Conservation (phyloP, 1,140 invertebrate genomes). For the Venustaconcha ellipsiformis region DNA sequence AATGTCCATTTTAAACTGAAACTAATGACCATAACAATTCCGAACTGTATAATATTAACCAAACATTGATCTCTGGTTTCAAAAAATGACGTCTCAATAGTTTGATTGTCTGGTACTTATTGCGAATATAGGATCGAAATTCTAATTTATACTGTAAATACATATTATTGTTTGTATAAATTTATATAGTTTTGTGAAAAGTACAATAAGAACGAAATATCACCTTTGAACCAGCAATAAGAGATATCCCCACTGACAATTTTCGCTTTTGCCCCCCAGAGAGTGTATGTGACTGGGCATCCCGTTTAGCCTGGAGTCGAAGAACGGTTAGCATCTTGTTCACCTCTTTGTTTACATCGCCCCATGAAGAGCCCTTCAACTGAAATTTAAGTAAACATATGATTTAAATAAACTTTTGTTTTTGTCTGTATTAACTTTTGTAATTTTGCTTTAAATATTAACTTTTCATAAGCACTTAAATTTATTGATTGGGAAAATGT, state of each 20-base stretch:
- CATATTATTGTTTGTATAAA: too few relatives aligned
- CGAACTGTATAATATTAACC: not conserved
- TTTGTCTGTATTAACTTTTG: too few relatives aligned
- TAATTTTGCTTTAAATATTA: too few relatives aligned
- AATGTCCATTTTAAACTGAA: too few relatives aligned
- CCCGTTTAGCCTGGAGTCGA: slow-evolving; percentile 74
- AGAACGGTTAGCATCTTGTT: slow-evolving; percentile 71
- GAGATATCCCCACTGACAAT: slow-evolving; percentile 71
- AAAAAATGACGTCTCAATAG: not conserved
- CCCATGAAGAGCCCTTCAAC: slow-evolving; percentile 76
- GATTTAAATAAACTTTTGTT: too few relatives aligned
- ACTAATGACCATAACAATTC: not conserved
- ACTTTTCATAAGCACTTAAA: too few relatives aligned
- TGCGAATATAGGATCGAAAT: not conserved
- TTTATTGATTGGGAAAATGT: too few relatives aligned
- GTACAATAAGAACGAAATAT: slow-evolving; percentile 16
- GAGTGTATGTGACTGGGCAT: slow-evolving; percentile 77
- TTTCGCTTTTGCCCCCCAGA: slow-evolving; percentile 73
- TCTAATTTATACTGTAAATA: not conserved
- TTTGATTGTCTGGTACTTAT: not conserved
- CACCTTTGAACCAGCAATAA: slow-evolving; percentile 71
- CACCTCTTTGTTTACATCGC: slow-evolving; percentile 71
- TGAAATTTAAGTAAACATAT: too few relatives aligned
- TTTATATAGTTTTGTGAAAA: not conserved
- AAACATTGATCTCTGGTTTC: not conserved